phyloP scores from a whole-genome alignment of 2,113 vertebrate species.

The Cavia aperea region DNA sequence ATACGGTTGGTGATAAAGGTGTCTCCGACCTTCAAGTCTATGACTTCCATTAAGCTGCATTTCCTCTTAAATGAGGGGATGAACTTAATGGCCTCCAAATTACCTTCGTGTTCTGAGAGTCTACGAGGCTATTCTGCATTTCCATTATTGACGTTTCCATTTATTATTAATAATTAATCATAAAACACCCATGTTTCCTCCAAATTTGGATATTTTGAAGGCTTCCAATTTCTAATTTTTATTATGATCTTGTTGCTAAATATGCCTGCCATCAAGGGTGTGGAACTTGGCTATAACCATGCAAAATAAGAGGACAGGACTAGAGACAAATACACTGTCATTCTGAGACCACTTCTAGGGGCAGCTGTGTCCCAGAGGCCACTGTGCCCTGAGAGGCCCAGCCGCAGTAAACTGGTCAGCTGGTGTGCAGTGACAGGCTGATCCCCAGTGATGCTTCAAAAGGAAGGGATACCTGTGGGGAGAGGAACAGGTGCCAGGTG shows the following conservation, averaged over 20 bases:
- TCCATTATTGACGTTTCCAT: background rate
- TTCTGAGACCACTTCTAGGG: background rate
- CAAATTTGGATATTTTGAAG: slow-evolving; percentile 7
- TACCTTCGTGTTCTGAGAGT: background rate
- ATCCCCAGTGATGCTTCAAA: background rate
- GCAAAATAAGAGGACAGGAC: background rate
- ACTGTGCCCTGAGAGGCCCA: background rate
- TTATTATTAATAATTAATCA: background rate
- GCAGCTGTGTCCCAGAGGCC: background rate
- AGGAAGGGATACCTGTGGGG: background rate
- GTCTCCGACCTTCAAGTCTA: background rate
- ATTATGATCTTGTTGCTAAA: background rate
- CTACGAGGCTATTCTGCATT: background rate
- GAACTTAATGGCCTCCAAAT: background rate
- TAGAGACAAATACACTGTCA: fast-evolving
- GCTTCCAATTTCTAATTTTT: background rate
- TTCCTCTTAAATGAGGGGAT: background rate
- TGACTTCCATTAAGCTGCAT: background rate
- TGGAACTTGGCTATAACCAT: background rate
- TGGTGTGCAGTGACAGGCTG: fast-evolving
- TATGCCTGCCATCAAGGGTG: background rate
- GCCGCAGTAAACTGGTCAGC: background rate
- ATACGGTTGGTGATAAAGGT: background rate
- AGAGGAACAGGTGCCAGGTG: background rate
- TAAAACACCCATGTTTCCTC: background rate